Conservation (phyloP, 2,888 invertebrate genomes). For the Galerucella nymphaeae region DNA sequence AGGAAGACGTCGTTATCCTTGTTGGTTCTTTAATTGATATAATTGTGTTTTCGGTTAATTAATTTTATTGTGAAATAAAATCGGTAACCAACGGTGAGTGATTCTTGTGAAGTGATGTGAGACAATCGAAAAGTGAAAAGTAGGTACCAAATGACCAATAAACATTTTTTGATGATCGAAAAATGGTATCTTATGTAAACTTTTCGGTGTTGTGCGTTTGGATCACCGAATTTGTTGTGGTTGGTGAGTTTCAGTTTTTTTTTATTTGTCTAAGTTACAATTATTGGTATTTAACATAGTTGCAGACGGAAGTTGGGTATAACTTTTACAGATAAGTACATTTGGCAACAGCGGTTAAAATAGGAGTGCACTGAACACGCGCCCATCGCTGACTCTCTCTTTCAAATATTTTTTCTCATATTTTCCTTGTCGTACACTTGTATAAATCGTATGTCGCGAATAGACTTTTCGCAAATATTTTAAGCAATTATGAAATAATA, state of each 20-base stretch:
- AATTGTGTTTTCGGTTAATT: background rate
- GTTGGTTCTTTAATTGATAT: constrained; percentile 1
- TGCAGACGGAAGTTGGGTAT: too few relatives aligned
- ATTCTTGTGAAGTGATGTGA: constrained; percentile 22
- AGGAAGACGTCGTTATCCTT: background rate
- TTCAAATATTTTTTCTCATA: too few relatives aligned
- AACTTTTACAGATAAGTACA: too few relatives aligned
- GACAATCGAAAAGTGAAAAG: constrained; percentile 5
- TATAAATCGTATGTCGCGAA: too few relatives aligned
- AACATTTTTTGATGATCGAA: constrained; percentile 24
- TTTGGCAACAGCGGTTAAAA: too few relatives aligned
- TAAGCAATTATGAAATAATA: too few relatives aligned
- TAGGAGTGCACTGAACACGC: too few relatives aligned
- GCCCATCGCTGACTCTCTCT: too few relatives aligned
- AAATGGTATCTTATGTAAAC: constrained; percentile 39
- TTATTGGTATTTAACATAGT: too few relatives aligned
- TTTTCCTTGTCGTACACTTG: too few relatives aligned
- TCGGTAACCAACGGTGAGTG: background rate
- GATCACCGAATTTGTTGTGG: constrained; percentile 27
- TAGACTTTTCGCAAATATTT: too few relatives aligned
- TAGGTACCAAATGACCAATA: constrained; percentile 22
- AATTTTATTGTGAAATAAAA: constrained; percentile 10
- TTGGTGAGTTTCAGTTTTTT: constrained; percentile 25
- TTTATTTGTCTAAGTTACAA: background rate
- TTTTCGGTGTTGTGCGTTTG: constrained; percentile 28